Evolutionary conservation across 2,888 invertebrate genomes (phyloP), one percentile per base, ranked within the genome.

Genomic region (Melieria omissa): DNA sequence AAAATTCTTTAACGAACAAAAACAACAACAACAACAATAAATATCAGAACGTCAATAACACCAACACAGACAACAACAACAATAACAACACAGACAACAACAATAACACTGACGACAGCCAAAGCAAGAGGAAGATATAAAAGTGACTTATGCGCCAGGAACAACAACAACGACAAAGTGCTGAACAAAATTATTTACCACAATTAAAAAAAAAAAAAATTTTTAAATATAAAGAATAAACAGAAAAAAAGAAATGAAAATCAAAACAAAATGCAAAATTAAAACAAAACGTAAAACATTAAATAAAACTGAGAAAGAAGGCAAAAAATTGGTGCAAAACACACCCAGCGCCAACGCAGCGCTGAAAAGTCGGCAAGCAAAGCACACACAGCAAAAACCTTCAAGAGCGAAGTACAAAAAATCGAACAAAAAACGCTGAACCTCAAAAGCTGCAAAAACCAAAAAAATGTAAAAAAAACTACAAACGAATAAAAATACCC

Each of bases 1-100:
- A 81, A 82, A 82, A 82, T 83, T 83, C 81, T 78, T 81, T 70
- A 78, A 73, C 73, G 57, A 65, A 74, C 74, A 75, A 76, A 70
- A 73, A 71, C 64, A 66, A 60, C n/a, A 74, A 65, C 71, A 71
- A 52, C 41, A 60, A 29, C 14, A 29, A 67, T 16, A 49, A 5
- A 5, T 68, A 14, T 16, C 4, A 46, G 3, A 55, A 8, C 16
- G 5, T 12, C 54, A 55, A 64, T 8, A 10, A 58, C 14, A 49
- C 3, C 10, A 42, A 29, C 58, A 46, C 12, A 60, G 0, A 42
- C 12, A 8, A 9, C 55, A 54, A 46, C 44, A 57, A 16, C n/a
- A 60, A 67, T 14, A 49, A 2, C n/a, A 65, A 54, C 3, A 44
- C 1, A 5, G 5, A 5, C 14, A n/a, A 49, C 49, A 67, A 52